phyloP scores from a whole-genome alignment of 2,797 vertebrate species.

The Typhlichthys subterraneus region DNA sequence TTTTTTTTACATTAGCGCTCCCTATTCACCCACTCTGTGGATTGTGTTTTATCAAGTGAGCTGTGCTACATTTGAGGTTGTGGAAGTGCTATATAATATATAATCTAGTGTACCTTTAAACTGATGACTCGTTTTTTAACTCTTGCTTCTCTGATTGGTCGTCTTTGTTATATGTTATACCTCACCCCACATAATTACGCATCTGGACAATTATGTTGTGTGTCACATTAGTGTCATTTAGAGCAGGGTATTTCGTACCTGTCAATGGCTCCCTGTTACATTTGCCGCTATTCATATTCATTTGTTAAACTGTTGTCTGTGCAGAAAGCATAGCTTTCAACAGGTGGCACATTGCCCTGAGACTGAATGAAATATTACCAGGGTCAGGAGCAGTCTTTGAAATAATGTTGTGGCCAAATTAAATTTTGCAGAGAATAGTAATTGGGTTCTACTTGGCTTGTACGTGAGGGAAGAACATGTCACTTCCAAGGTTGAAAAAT shows the following conservation, averaged over 20 bases:
- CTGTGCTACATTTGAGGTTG: no score
- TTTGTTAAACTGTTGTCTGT: not conserved
- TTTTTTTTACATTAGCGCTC: no score
- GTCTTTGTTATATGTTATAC: no score
- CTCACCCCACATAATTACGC: slow-evolving; percentile 32
- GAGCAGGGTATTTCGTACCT: slow-evolving; percentile 12
- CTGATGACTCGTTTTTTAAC: no score
- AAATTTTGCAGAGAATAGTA: slow-evolving; percentile 59
- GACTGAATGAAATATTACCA: slow-evolving; percentile 15
- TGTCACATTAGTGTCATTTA: slow-evolving; percentile 15
- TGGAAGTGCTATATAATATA: no score
- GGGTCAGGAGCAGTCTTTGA: slow-evolving; percentile 36
- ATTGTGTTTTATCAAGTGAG: no score
- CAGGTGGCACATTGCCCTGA: slow-evolving; percentile 31
- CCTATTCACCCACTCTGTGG: no score
- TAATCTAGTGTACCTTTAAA: no score
- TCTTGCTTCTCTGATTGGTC: no score
- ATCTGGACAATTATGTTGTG: slow-evolving; percentile 14
- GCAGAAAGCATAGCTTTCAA: not conserved
- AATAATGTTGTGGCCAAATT: slow-evolving; percentile 50
- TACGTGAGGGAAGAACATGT: slow-evolving; percentile 61
- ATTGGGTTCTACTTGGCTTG: slow-evolving; percentile 66
- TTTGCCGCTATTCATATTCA: not conserved
- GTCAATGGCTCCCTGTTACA: not conserved
- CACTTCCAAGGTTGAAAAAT: slow-evolving; percentile 76